Evolutionary conservation across 2,113 vertebrate species (phyloP).

Genomic region (Aleadryas rufinucha): DNA sequence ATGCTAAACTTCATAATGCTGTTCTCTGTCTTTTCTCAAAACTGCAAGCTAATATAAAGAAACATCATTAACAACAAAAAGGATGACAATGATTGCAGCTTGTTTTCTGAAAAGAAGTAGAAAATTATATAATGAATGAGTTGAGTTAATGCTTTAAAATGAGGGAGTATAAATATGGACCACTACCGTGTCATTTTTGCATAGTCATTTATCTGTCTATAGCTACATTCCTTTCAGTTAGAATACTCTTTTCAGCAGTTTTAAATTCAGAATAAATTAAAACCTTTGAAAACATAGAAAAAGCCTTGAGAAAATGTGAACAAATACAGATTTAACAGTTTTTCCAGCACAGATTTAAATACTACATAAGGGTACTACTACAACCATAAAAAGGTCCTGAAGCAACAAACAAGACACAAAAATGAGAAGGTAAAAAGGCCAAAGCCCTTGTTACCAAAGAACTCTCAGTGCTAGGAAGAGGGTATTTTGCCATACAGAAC

Average conservation of each 20-base stretch:
- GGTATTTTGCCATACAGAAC: background rate
- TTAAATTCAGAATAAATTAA: constrained; percentile 26
- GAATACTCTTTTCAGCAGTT: background rate
- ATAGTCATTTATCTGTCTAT: background rate
- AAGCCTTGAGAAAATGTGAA: background rate
- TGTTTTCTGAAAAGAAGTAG: background rate
- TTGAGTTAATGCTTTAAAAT: background rate
- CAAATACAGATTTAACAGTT: background rate
- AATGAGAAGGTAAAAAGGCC: background rate
- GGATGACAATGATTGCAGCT: background rate
- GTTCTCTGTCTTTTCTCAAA: background rate
- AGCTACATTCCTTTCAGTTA: background rate
- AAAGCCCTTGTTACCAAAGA: background rate
- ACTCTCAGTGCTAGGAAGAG: background rate
- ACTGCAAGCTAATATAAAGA: background rate
- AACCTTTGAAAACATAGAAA: background rate
- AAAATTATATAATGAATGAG: constrained; percentile 6
- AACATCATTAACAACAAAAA: constrained; percentile 8
- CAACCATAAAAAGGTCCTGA: background rate
- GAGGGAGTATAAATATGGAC: background rate
- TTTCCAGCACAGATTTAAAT: background rate
- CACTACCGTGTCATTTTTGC: background rate
- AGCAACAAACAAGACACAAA: background rate
- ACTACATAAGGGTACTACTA: background rate
- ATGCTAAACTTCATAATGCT: background rate